Evolutionary conservation across 1,140 invertebrate species (phyloP).

Genomic region (Neodiprion virginianus): DNA sequence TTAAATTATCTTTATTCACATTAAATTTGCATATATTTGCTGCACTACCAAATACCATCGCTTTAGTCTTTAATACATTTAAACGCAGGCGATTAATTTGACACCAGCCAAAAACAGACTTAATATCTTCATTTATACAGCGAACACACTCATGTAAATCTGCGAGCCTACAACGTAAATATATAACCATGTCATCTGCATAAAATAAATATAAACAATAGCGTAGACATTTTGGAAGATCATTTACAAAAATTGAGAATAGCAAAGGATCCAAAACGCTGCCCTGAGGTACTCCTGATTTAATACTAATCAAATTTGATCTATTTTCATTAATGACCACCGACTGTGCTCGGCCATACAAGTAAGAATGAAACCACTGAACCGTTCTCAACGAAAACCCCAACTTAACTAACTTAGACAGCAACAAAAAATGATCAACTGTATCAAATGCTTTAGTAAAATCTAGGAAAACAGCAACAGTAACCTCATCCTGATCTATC

Average conservation of each 20-base stretch:
- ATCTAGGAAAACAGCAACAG: constrained; percentile 23
- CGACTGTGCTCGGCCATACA: background rate
- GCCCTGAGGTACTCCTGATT: background rate
- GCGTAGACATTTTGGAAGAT: background rate
- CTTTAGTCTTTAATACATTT: background rate
- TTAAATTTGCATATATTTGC: background rate
- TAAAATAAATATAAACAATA: background rate
- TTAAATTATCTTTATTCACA: background rate
- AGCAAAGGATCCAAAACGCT: background rate
- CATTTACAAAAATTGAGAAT: background rate
- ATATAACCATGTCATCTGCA: background rate
- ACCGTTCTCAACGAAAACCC: background rate
- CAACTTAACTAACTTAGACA: background rate
- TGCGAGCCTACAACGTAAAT: background rate
- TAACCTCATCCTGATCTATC: constrained; percentile 11
- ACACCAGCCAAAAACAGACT: background rate
- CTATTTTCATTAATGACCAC: background rate
- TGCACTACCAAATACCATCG: background rate
- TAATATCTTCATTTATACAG: background rate
- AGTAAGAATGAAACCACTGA: constrained; percentile 2
- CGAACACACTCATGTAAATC: background rate
- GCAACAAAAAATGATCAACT: constrained; percentile 10
- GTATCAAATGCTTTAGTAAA: constrained; percentile 25
- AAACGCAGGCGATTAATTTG: background rate
- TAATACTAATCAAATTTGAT: background rate